Evolutionary conservation across 2,888 invertebrate genomes (phyloP).

Genomic region (Criorhina ranunculi): DNA sequence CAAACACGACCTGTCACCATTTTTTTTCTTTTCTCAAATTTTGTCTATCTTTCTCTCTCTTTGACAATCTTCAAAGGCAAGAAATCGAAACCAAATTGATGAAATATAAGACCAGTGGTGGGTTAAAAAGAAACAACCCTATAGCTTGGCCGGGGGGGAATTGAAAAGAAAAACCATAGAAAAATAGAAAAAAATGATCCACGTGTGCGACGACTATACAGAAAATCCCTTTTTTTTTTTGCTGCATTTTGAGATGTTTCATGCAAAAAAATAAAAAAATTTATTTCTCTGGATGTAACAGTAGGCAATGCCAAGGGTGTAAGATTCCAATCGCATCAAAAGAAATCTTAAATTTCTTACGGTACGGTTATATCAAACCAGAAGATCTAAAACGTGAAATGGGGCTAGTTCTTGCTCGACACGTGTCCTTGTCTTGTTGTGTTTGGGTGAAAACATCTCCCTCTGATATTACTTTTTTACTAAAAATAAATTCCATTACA

Average conservation of each 20-base stretch:
- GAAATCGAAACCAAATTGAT: background rate
- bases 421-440: too few relatives aligned
- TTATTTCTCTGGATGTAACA: too few relatives aligned
- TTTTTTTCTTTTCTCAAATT: background rate
- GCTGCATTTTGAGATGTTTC: too few relatives aligned
- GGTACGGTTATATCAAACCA: too few relatives aligned
- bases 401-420: background rate
- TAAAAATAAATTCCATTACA: slow-evolving; percentile 47
- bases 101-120: background rate
- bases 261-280: too few relatives aligned
- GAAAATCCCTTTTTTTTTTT: slow-evolving; percentile 9
- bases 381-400: too few relatives aligned
- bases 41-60: background rate
- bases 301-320: too few relatives aligned
- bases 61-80: background rate
- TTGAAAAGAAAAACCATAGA: background rate
- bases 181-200: background rate
- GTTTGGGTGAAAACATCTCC: too few relatives aligned
- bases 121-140: slow-evolving; percentile 19
- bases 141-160: too few relatives aligned
- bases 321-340: too few relatives aligned
- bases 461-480: slow-evolving; percentile 23
- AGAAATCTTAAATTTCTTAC: too few relatives aligned
- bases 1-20: slow-evolving; percentile 41
- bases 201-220: too few relatives aligned